Evolutionary conservation across 1,140 invertebrate genomes (phyloP), one percentile per base, ranked within the genome.

Genomic region (Drosophila mojavensis): DNA sequence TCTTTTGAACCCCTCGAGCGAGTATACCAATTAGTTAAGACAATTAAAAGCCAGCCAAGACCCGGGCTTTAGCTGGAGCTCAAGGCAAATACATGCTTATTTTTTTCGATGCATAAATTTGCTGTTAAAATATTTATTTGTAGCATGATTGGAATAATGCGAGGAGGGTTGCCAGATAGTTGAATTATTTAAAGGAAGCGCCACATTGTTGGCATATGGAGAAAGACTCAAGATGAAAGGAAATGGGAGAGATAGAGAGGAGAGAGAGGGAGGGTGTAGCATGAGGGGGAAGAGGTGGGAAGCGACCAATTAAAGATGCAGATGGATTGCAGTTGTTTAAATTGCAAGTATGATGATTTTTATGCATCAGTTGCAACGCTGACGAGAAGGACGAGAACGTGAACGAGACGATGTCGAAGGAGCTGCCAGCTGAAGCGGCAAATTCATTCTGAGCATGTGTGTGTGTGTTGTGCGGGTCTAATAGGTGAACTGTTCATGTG

Each of bases 311-410:
- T 86, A 86, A 86, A 88, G 83, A 86, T 86, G 83, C 83, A 86
- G 83, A 86, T 86, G 83, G 77, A 86, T 86, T 72, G 84, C 79
- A 88, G 83, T 86, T 86, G 80, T 86, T 86, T 86, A 88, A 86
- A 83, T 83, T 86, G 83, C 69, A 80, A 88, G 76, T 77, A 86
- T 88, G 83, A 83, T 81, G 83, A 79, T 79, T 88, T 78, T 86
- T 88, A 88, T 86, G 83, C 82, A 86, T 86, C 82, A 88, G 82
- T 79, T 76, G 79, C 55, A 24, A 43, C 68, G 43, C 33, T 41
- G 60, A 61, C 43, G 60, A 28, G 43, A 11, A 48, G 33, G 63
- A 50, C 11, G 63, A 45, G 17, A 50, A 63, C 15, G 59, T 54
- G 30, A 48, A 53, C 15, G 51, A 11, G 51, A 24, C 10, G 63